Evolutionary conservation across 2,888 invertebrate species (phyloP).

Genomic region (Drosophila prolongata): DNA sequence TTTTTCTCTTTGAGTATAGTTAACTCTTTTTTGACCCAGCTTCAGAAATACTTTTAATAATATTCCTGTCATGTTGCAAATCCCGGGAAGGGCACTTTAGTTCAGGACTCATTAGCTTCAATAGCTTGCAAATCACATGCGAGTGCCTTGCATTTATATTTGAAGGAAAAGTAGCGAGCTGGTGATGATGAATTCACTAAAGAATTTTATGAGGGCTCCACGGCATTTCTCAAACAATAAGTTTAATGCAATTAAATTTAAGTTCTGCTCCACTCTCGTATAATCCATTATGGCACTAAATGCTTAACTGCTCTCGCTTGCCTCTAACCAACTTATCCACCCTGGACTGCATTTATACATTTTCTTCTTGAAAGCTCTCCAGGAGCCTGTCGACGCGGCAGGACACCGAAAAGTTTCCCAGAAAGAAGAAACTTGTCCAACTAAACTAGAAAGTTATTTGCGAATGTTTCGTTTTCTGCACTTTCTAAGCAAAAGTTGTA

Average conservation of each 20-base stretch:
- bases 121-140: too few relatives aligned
- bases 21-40: too few relatives aligned
- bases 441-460: constrained; percentile 35
- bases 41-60: too few relatives aligned
- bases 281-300: constrained; percentile 36
- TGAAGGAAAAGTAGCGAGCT: not conserved
- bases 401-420: constrained; percentile 45
- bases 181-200: not conserved
- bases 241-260: constrained; percentile 19
- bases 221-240: constrained; percentile 1
- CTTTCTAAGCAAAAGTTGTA: constrained; percentile 21
- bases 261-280: constrained; percentile 3
- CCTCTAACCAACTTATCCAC: constrained; percentile 5
- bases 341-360: constrained; percentile 13
- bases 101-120: not conserved
- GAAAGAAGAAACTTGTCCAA: constrained; percentile 38
- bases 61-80: too few relatives aligned
- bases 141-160: too few relatives aligned
- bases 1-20: too few relatives aligned
- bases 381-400: constrained; percentile 26
- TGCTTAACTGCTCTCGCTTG: constrained; percentile 18
- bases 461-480: constrained; percentile 48
- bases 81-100: too few relatives aligned
- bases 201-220: not conserved
- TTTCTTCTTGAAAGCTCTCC: constrained; percentile 16